phyloP scores from a whole-genome alignment of 2,888 invertebrate species.

The Apamea epomidion region DNA sequence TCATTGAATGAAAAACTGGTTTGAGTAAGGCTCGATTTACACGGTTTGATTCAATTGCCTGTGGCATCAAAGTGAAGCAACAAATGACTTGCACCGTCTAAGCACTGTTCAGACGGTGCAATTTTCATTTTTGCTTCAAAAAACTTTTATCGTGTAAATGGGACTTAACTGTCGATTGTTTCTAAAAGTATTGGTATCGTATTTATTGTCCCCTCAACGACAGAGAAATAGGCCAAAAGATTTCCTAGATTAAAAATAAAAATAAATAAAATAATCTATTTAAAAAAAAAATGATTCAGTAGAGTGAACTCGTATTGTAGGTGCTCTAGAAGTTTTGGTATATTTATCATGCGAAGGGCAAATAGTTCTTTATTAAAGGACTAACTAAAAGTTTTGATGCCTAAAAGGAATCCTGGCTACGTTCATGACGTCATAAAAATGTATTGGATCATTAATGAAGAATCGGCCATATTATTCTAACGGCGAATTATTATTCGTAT shows the following conservation, averaged over 20 bases:
- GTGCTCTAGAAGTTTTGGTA: not conserved
- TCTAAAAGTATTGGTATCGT: not conserved
- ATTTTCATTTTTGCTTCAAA: not conserved
- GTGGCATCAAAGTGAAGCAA: not conserved
- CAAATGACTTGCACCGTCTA: not conserved
- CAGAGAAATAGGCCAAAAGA: not conserved
- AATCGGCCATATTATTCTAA: conserved; percentile 18
- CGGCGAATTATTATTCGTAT: conserved; percentile 43
- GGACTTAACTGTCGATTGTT: too few species aligned
- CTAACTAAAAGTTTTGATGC: not conserved
- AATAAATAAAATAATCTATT: not conserved
- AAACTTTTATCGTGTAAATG: not conserved
- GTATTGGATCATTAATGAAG: conserved; percentile 21
- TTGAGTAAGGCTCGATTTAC: not conserved
- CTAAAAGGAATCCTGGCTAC: conserved; percentile 26
- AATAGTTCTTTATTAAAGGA: not conserved
- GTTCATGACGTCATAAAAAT: conserved; percentile 23
- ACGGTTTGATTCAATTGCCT: not conserved
- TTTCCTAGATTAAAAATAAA: not conserved
- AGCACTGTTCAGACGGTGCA: not conserved
- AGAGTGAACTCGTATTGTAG: not conserved
- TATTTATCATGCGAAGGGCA: not conserved
- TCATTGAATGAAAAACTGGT: not conserved
- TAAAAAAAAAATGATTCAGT: not conserved
- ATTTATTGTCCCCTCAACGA: not conserved